Conservation (phyloP, 2,888 invertebrate species). For the Macropis europaea region DNA sequence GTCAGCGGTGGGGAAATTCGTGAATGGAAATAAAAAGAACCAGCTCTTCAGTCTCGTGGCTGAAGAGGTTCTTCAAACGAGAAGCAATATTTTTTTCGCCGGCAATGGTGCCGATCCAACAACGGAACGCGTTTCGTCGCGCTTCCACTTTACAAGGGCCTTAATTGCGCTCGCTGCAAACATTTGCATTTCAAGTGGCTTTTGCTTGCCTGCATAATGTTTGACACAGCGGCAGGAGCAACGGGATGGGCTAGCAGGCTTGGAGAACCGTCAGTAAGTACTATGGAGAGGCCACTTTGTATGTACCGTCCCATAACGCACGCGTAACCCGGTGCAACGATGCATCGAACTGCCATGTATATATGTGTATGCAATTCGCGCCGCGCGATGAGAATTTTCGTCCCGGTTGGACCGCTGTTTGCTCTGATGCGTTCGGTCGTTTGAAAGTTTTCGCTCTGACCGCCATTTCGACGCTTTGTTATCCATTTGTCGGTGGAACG, state of each 20-base stretch:
- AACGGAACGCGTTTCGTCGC: slow-evolving; percentile 38
- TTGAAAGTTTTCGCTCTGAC: slow-evolving; percentile 2
- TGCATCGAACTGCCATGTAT: slow-evolving; percentile 3
- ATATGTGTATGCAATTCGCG: neutral
- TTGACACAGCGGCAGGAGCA: slow-evolving; percentile 59
- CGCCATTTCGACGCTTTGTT: neutral
- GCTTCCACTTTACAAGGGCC: slow-evolving; percentile 49
- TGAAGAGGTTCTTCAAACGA: neutral
- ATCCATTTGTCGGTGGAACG: neutral
- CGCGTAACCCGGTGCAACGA: neutral
- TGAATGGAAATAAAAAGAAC: no score
- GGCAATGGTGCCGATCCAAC: slow-evolving; percentile 31
- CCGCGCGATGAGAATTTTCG: neutral
- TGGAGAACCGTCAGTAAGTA: slow-evolving; percentile 33
- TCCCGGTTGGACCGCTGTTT: no score
- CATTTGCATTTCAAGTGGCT: slow-evolving; percentile 72
- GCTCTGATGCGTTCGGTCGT: no score
- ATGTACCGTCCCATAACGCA: slow-evolving; percentile 15
- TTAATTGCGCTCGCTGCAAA: slow-evolving; percentile 71
- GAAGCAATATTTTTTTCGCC: slow-evolving; percentile 26
- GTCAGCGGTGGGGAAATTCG: neutral
- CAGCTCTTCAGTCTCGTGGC: no score
- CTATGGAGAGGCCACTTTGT: slow-evolving; percentile 44
- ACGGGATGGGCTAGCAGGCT: slow-evolving; percentile 19
- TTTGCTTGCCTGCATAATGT: slow-evolving; percentile 69